These are phyloP conservation scores for Rhegmatorhina hoffmannsi DNA, from an alignment of 2,113 vertebrate species.

Conservation along the genomic window DNA sequence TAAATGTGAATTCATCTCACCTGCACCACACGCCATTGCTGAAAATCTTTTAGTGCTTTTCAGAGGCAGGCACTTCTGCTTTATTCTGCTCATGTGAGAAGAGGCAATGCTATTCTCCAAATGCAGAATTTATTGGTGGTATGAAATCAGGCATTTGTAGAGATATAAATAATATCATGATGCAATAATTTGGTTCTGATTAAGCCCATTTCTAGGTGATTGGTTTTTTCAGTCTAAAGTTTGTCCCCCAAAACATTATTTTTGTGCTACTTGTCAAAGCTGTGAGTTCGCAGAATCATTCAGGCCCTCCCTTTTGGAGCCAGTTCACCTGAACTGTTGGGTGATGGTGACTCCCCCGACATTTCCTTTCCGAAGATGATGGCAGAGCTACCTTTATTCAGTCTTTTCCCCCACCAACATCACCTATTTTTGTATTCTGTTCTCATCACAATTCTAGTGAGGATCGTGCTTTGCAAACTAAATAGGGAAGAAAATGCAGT, in stretches of 20 bases:
- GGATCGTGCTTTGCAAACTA: conserved; percentile 48
- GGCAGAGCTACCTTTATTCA: conserved; percentile 1
- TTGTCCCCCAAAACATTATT: neutral
- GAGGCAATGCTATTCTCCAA: neutral
- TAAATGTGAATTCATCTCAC: neutral
- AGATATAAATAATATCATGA: neutral
- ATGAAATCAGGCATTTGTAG: neutral
- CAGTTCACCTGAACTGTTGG: neutral
- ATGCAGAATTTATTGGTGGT: neutral
- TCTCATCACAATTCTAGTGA: conserved; percentile 4
- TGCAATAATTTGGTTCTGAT: neutral
- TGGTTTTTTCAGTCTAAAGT: conserved; percentile 14
- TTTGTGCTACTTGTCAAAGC: neutral
- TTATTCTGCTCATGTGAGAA: neutral
- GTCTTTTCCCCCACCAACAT: neutral
- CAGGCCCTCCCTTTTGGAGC: neutral
- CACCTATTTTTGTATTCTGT: conserved; percentile 51
- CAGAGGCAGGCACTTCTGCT: neutral
- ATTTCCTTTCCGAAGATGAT: neutral
- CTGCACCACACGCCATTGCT: rapidly evolving
- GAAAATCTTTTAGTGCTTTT: neutral
- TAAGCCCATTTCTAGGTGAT: neutral
- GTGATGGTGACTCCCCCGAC: neutral
- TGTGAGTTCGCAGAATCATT: conserved; percentile 14
- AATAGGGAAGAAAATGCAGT: neutral